A percentile compares a stretch with the other conserved stretches of the same genome.
Conservation (phyloP, 2,888 invertebrate species). For the Xylota segnis region DNA sequence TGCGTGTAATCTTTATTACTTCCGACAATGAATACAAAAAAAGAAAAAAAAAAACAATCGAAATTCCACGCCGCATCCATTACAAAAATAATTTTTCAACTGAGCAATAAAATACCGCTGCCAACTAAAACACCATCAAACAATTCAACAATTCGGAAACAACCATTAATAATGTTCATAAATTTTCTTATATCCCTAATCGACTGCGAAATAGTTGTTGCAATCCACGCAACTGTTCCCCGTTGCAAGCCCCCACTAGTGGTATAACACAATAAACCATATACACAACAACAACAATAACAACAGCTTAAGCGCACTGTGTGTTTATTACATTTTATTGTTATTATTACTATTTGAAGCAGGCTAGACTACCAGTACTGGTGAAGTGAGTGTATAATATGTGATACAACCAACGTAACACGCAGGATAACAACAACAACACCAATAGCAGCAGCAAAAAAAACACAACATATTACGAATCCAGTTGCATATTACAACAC, state of each 20-base stretch:
- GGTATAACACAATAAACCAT: conserved; percentile 26
- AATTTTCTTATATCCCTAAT: conserved; percentile 57
- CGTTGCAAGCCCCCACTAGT: conserved; percentile 7
- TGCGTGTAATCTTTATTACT: conserved; percentile 31
- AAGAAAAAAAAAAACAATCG: conserved; percentile 20
- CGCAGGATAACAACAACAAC: conserved; percentile 1
- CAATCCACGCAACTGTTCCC: conserved; percentile 55
- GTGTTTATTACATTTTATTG: conserved; percentile 70
- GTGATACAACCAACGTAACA: conserved; percentile 39
- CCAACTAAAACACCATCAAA: conserved; percentile 65
- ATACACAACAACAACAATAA: conserved; percentile 29
- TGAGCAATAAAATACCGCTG: conserved; percentile 59
- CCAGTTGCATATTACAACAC: conserved; percentile 69
- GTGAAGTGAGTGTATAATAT: conserved; percentile 54
- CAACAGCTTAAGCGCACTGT: conserved; percentile 53
- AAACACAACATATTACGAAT: conserved; percentile 8
- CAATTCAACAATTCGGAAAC: conserved; percentile 69
- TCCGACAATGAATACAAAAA: conserved; percentile 16
- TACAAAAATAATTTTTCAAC: conserved; percentile 41
- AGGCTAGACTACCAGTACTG: conserved; percentile 24
- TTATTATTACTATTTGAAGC: conserved; percentile 58
- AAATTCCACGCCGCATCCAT: conserved; percentile 17
- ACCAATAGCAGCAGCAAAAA: no score
- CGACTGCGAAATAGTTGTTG: conserved; percentile 65
- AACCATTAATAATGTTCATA: conserved; percentile 71